Evolutionary conservation across 2,113 vertebrate genomes (phyloP), one percentile per base, ranked within the genome.

Genomic region (Porphyrio hochstetteri): DNA sequence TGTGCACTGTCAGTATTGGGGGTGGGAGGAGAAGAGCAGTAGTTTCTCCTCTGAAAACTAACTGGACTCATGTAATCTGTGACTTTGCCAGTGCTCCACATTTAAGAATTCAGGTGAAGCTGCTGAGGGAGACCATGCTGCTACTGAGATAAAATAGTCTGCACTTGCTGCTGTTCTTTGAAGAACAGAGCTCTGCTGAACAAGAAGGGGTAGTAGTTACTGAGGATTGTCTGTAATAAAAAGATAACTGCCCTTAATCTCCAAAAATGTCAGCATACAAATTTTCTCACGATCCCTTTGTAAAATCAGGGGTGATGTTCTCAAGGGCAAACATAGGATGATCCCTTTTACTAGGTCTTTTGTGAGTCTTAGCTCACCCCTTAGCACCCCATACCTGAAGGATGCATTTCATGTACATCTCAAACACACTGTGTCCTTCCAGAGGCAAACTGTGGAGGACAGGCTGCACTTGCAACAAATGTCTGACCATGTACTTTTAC

Each of bases 121-220:
- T 79, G n/a, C 42, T 80, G 28, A 13, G 35, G 16, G 7, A 70
- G 36, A 80, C 9, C 56, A 36, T 29, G 50, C 61, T 80, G 50
- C 56, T 88, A 25, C 88, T 80, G 69, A 42, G 50, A 80, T 88
- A 53, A 88, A 94, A 75, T 19, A 78, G 25, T 42, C 88, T 23
- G 13, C 9, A 18, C 56, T 84, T 75, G 56, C 36, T 69, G 29
- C n/a, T 70, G 11, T 59, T 70, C 84, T 84, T 84, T 80, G 79
- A 80, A 80, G 56, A 79, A 42, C 24, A 75, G 50, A 80, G 38
- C 27, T 84, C 50, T 53, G 31, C 42, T 55, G 61, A 84, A 46
- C 36, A 80, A 64, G 42, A 25, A 83, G 15, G 12, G 7, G 15
- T 33, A 84, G 68, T 36, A 25, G 33, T 84, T 69, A 69, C 56